Evolutionary conservation across 2,797 vertebrate genomes (phyloP), one percentile per base, ranked within the genome.

Genomic region (Platalea minor): DNA sequence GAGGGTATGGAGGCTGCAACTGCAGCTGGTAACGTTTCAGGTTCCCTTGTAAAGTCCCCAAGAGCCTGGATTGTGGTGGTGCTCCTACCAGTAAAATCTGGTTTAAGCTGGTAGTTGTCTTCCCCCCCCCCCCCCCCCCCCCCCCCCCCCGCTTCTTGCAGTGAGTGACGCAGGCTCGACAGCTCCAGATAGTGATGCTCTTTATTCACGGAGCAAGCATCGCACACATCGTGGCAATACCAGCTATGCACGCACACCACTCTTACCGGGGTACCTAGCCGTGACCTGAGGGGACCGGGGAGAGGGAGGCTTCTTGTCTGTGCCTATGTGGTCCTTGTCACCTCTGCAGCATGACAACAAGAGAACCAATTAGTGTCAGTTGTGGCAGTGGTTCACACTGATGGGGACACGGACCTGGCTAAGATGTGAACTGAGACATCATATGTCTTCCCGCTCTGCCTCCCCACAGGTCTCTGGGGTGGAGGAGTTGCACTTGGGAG

Each of bases 141-240:
- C 35, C 35, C 35, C 35, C 35, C 35, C 35, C 35, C 35, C 35
- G 45, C 90, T 95, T 93, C 90, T 96, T 97, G 95, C 97, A 96
- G 96, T 96, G 96, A 97, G 96, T 97, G 97, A 97, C 93, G 96
- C 97, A 97, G 97, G 83, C 96, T 97, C 93, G 95, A 96, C 96
- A 96, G 97, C 96, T 97, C 85, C 95, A 93, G 96, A 97, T 96
- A 96, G 90, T 70, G 96, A 95, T 97, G 95, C 94, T 97, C 96
- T 97, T 97, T 97, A 95, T 97, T 96, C 94, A 94, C 41, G 0
- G 28, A 97, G 91, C 57, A 91, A 81, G 94, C 93, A 93, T 94
- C 93, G 72, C 85, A 54, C 51, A 59, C 68, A 41, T 93, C 7
- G 3, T 94, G 93, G 86, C 81, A 87, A 79, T 80, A 80, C 75